Conservation (phyloP, 2,797 vertebrate genomes). For the Triplophysa yarkandensis region DNA sequence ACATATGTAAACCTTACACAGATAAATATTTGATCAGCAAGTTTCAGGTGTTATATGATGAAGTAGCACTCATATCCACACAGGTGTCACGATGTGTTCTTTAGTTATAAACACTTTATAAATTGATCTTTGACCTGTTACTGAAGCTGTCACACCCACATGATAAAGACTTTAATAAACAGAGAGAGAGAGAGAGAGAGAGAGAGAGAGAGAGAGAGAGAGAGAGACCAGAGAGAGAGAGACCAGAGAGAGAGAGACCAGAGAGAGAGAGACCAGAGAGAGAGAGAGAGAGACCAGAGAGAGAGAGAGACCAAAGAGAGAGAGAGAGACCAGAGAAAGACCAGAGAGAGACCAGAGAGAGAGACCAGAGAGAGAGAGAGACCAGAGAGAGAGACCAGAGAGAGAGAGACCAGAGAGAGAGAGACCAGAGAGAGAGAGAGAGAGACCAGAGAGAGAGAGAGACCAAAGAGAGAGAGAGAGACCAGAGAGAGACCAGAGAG, state of each 20-base stretch:
- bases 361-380: background rate
- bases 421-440: no score
- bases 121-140: constrained; percentile 30
- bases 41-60: no score
- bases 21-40: no score
- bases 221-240: no score
- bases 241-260: constrained; percentile 5
- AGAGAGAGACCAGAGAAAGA: no score
- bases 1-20: no score
- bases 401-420: background rate
- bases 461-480: background rate
- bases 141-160: constrained; percentile 2
- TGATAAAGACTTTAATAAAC: constrained; percentile 33
- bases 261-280: background rate
- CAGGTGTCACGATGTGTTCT: no score
- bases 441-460: constrained; percentile 7
- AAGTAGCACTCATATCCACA: no score
- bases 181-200: constrained; percentile 2
- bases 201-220: no score
- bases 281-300: constrained; percentile 3
- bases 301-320: background rate
- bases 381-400: background rate
- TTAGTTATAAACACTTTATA: no score
- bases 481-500: no score
- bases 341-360: constrained; percentile 8